These are phyloP conservation scores for Peromyscus attwateri DNA, from an alignment of 2,797 vertebrate species.

Conservation along the genomic window DNA sequence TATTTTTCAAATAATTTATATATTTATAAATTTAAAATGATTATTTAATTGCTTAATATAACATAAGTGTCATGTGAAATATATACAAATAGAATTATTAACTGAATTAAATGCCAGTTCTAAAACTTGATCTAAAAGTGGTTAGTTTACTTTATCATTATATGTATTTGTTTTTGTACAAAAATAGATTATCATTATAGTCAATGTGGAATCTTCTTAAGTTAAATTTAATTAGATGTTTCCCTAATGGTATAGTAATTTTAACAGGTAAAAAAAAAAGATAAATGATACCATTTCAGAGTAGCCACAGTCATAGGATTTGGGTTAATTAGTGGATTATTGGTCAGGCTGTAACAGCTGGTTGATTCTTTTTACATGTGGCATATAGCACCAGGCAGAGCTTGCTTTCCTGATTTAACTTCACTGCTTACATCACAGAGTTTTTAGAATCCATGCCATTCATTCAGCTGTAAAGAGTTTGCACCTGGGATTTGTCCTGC, in stretches of 20 bases:
- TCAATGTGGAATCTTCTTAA: neutral
- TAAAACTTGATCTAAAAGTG: neutral
- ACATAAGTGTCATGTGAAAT: slow-evolving; percentile 3
- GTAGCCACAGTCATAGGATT: neutral
- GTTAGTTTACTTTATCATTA: slow-evolving; percentile 22
- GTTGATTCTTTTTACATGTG: neutral
- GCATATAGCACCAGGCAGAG: neutral
- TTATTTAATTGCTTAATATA: neutral
- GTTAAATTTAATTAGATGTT: neutral
- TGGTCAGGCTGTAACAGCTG: neutral
- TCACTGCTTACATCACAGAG: neutral
- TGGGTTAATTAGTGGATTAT: neutral
- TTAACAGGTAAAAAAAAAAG: neutral
- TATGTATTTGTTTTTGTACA: neutral
- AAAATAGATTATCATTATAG: neutral
- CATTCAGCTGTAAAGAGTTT: slow-evolving; percentile 10
- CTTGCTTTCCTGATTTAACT: neutral
- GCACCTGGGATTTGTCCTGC: neutral
- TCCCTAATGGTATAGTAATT: neutral
- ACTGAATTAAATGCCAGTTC: neutral
- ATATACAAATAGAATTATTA: neutral
- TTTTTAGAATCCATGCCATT: neutral
- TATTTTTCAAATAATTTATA: neutral
- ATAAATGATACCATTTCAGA: neutral
- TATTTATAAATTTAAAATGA: slow-evolving; percentile 28